Conservation (phyloP, 2,113 vertebrate genomes). For the Cephalopholis sonnerati region DNA sequence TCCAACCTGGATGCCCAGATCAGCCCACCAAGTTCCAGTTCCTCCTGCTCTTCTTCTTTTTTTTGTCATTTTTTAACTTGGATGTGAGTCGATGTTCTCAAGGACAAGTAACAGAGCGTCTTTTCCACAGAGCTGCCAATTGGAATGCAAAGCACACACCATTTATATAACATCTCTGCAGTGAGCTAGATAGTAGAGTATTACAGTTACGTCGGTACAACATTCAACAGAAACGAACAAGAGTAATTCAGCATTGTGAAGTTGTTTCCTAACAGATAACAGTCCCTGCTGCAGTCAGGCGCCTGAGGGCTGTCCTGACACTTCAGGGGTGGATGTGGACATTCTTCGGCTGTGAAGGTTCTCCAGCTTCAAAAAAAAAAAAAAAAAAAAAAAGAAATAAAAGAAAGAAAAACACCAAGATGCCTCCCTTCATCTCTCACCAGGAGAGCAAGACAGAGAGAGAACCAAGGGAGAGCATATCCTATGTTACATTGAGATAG, state of each 20-base stretch:
- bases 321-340: conserved; percentile 60
- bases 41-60: background rate
- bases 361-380: conserved; percentile 58
- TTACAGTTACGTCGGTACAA: conserved; percentile 76
- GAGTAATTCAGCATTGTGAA: conserved; percentile 66
- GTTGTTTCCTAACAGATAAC: conserved; percentile 49
- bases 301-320: conserved; percentile 9
- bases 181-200: conserved; percentile 72
- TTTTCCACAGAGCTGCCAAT: conserved; percentile 69
- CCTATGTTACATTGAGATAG: conserved; percentile 55
- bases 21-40: conserved; percentile 21
- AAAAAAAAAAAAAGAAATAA: conserved; percentile 6
- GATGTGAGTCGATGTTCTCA: conserved; percentile 47
- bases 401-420: conserved; percentile 12
- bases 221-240: conserved; percentile 72
- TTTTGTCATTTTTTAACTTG: background rate
- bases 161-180: conserved; percentile 70
- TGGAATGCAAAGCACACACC: conserved; percentile 73
- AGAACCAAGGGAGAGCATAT: conserved; percentile 22
- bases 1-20: background rate
- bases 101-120: conserved; percentile 49
- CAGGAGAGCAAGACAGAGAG: conserved; percentile 64
- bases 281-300: conserved; percentile 38
- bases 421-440: conserved; percentile 60
- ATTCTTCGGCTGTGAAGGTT: conserved; percentile 77